These are phyloP conservation scores for Odocoileus virginianus DNA, from an alignment of 2,113 vertebrate species.

Conservation along the genomic window DNA sequence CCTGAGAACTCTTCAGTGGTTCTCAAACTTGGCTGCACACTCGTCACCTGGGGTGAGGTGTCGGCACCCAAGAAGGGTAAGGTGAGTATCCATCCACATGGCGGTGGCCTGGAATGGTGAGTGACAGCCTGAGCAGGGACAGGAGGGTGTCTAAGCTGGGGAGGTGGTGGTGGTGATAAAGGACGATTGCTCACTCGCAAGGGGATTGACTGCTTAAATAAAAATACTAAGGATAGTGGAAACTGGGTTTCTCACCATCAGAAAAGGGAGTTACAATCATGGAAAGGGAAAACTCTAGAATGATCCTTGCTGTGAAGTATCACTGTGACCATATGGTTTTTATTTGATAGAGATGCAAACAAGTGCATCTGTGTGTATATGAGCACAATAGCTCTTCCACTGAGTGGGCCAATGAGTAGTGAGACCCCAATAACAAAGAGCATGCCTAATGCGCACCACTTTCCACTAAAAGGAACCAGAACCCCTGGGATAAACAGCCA, in stretches of 20 bases:
- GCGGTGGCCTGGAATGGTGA: neutral
- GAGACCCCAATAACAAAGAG: neutral
- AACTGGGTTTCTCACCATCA: neutral
- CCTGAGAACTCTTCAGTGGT: neutral
- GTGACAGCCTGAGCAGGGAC: neutral
- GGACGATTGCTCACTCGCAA: neutral
- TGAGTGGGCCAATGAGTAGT: neutral
- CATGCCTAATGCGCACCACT: neutral
- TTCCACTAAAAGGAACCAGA: neutral
- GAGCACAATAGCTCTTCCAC: neutral
- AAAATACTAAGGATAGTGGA: neutral
- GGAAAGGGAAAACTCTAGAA: neutral
- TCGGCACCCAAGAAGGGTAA: neutral
- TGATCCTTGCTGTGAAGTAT: neutral
- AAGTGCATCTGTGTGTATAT: neutral
- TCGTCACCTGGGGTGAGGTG: neutral
- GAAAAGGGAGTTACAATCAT: neutral
- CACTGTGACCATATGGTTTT: neutral
- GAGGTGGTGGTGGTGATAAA: neutral
- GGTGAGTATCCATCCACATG: neutral
- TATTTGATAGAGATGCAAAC: neutral
- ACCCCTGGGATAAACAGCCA: neutral
- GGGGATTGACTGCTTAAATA: neutral
- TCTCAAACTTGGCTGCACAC: neutral
- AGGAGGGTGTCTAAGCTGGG: neutral